These are phyloP conservation scores for Conus ventricosus DNA, from an alignment of 1,140 invertebrate genomes.

Conservation along the genomic window DNA sequence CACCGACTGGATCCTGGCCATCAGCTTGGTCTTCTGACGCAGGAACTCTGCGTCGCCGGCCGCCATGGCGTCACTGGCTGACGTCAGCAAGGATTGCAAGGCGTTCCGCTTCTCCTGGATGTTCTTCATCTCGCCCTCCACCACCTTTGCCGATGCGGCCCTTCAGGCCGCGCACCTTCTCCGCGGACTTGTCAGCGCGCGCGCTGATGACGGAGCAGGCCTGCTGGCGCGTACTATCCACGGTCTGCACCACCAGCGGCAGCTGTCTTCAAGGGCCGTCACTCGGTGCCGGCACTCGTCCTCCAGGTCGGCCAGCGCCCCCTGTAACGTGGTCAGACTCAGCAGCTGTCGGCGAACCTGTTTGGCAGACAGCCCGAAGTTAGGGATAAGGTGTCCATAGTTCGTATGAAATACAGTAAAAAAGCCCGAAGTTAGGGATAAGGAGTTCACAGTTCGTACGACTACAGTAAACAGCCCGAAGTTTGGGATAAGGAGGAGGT, in stretches of 20 bases:
- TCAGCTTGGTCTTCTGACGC: slow-evolving; percentile 13
- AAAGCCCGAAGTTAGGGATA: too few relatives aligned
- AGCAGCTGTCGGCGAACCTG: slow-evolving; percentile 24
- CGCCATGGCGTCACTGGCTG: slow-evolving; percentile 5
- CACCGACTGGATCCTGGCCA: slow-evolving; percentile 23
- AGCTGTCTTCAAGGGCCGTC: slow-evolving; percentile 25
- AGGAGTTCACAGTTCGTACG: too few relatives aligned
- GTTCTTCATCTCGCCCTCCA: slow-evolving; percentile 25
- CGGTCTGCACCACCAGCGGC: not conserved
- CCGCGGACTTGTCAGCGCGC: not conserved
- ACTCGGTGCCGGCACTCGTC: slow-evolving; percentile 12
- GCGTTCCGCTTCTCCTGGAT: slow-evolving; percentile 25
- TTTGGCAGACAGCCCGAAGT: not conserved
- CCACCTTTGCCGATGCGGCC: slow-evolving; percentile 16
- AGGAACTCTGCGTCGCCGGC: slow-evolving; percentile 22
- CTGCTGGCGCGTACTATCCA: slow-evolving; percentile 21
- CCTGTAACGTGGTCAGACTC: slow-evolving; percentile 30
- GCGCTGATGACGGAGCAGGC: slow-evolving; percentile 1
- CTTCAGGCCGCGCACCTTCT: slow-evolving; percentile 12
- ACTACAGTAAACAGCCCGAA: too few relatives aligned
- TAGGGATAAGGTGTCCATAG: too few relatives aligned
- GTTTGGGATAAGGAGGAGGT: too few relatives aligned
- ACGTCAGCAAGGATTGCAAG: not conserved
- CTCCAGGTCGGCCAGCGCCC: slow-evolving; percentile 31
- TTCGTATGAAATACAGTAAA: too few relatives aligned